Evolutionary conservation across 2,797 vertebrate species (phyloP), one percentile per base, ranked within the genome.

Genomic region (Pangasius krempfi): DNA sequence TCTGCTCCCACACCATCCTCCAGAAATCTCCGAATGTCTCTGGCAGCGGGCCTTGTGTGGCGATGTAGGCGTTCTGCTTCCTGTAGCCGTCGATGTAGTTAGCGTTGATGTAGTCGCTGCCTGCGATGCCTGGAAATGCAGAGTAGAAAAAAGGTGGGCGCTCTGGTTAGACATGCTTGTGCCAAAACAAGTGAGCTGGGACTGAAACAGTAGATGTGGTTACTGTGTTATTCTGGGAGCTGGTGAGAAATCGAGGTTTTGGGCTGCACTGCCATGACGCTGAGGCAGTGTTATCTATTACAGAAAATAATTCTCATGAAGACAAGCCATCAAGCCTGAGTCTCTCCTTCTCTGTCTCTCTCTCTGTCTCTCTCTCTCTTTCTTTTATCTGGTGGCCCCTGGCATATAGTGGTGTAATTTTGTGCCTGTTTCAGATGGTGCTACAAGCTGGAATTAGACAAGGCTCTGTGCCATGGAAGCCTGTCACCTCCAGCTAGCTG

Each of bases 1-100:
- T 96, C 93, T 99, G 98, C 87, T 99, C 98, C 98, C 98, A 99
- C 93, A 99, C 98, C 98, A 99, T 99, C 90, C 98, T 96, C 98
- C 98, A 99, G 93, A 99, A 99, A 93, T 99, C 98, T 0, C 98
- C 98, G 0, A 99, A 99, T 0, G 98, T 99, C 95, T 99, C 98
- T 0, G 98, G 98, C 89, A 99, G 94, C 0, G 98, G 98, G 6
- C 98, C 98, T 93, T 99, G 98, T 0, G 98, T 99, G 95, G 98
- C 98, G 0, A 99, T 99, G 95, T 99, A 99, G 0, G 98, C 98
- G 0, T 99, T 99, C 95, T 99, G 98, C 95, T 99, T 98, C 90
- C 98, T 96, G 93, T 99, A 99, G 91, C 98, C 98, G 0, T 99
- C 98, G 0, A 99, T 99, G 93, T 99, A 99, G 96, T 99, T 99